Conservation (phyloP, 2,888 invertebrate genomes). For the Rotaria socialis region DNA sequence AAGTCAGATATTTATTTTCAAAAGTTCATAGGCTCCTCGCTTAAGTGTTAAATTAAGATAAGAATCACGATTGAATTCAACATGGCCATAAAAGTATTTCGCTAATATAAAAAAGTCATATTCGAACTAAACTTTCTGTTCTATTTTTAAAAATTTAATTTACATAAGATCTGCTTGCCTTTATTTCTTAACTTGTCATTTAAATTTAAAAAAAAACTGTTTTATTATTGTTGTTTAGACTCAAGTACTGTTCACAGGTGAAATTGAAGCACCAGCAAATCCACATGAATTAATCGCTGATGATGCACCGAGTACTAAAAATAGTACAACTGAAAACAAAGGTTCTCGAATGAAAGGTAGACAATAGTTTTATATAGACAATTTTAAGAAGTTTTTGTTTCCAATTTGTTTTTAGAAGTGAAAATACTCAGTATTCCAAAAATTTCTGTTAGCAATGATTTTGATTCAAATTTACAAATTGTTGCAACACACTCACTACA, state of each 20-base stretch:
- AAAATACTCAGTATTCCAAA: slow-evolving; percentile 25
- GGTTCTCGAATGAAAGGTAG: background rate
- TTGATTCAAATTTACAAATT: background rate
- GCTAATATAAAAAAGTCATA: too few species aligned
- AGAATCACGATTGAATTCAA: too few species aligned
- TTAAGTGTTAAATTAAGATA: too few species aligned
- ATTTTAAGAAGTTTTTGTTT: background rate
- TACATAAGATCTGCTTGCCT: too few species aligned
- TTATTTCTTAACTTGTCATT: too few species aligned
- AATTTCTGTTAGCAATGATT: slow-evolving; percentile 8
- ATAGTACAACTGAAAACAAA: background rate
- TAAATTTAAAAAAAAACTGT: background rate
- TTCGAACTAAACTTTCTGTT: too few species aligned
- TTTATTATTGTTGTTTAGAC: background rate
- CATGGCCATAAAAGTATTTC: too few species aligned
- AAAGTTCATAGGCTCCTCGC: too few species aligned
- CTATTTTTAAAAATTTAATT: too few species aligned
- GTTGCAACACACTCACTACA: background rate
- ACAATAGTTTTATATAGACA: background rate
- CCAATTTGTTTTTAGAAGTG: background rate
- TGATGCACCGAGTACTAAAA: background rate
- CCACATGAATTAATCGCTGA: slow-evolving; percentile 5
- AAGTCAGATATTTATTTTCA: too few species aligned
- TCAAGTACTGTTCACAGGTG: background rate
- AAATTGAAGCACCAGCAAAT: background rate